These are phyloP conservation scores for Tetragnatha versicolor DNA, from an alignment of 1,140 invertebrate genomes.

Conservation along the genomic window DNA sequence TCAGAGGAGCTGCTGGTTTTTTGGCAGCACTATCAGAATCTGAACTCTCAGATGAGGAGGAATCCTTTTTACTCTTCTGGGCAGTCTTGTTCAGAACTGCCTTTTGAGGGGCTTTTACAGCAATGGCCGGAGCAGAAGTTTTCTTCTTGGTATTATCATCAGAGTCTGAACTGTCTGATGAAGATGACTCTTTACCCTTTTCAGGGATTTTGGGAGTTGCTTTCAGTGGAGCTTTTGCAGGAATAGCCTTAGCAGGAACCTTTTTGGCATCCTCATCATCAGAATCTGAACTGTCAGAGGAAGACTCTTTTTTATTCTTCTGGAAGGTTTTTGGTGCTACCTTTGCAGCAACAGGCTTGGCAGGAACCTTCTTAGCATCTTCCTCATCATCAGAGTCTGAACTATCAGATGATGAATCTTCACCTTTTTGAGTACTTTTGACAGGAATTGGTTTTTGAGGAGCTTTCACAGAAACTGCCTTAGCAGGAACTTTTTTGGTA, in stretches of 20 bases:
- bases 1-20: not conserved
- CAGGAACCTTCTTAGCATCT: not conserved
- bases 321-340: not conserved
- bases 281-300: conserved; percentile 29
- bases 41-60: not conserved
- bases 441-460: not conserved
- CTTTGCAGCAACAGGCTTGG: not conserved
- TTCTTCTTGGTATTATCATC: not conserved
- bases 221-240: not conserved
- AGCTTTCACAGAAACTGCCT: not conserved
- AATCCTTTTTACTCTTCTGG: not conserved
- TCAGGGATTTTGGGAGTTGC: not conserved
- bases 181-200: too few relatives aligned
- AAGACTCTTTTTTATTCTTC: not conserved
- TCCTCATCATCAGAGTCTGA: conserved; percentile 24
- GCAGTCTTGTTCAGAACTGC: too few relatives aligned
- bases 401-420: conserved; percentile 35
- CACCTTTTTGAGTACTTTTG: not conserved
- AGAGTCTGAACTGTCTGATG: conserved; percentile 12
- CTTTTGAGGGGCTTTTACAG: too few relatives aligned
- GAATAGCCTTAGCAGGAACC: not conserved
- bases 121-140: too few relatives aligned
- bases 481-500: not conserved
- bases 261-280: not conserved
- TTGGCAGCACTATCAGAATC: conserved; percentile 6